phyloP scores from a whole-genome alignment of 1,140 invertebrate species.

The Calephelis virginiensis region DNA sequence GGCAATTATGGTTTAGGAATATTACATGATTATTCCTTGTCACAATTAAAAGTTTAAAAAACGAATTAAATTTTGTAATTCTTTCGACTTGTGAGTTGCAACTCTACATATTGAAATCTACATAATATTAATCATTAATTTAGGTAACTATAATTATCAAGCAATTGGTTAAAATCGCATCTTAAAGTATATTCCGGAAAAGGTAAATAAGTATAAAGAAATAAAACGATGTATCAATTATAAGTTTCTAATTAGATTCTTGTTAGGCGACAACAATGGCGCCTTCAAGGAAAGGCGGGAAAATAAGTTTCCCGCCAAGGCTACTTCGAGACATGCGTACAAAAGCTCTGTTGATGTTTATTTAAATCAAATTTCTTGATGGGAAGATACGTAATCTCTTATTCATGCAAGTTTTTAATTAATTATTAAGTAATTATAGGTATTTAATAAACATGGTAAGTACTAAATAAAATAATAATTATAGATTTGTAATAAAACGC shows the following conservation, averaged over 20 bases:
- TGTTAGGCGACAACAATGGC: constrained; percentile 49
- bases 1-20: too few species aligned
- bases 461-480: background rate
- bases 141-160: too few species aligned
- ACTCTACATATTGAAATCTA: too few species aligned
- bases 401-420: too few species aligned
- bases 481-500: background rate
- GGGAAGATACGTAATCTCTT: too few species aligned
- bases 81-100: too few species aligned
- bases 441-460: too few species aligned
- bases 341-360: constrained; percentile 47
- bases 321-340: constrained; percentile 65
- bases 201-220: background rate
- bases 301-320: constrained; percentile 68
- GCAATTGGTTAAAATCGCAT: background rate
- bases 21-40: too few species aligned
- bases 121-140: too few species aligned
- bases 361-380: constrained; percentile 14
- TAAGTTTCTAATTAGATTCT: constrained; percentile 57
- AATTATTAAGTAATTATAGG: too few species aligned
- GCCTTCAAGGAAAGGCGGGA: constrained; percentile 62
- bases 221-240: background rate
- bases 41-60: too few species aligned
- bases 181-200: background rate
- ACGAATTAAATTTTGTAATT: too few species aligned